Evolutionary conservation across 2,888 invertebrate genomes (phyloP).

Genomic region (Oasisia sp.): DNA sequence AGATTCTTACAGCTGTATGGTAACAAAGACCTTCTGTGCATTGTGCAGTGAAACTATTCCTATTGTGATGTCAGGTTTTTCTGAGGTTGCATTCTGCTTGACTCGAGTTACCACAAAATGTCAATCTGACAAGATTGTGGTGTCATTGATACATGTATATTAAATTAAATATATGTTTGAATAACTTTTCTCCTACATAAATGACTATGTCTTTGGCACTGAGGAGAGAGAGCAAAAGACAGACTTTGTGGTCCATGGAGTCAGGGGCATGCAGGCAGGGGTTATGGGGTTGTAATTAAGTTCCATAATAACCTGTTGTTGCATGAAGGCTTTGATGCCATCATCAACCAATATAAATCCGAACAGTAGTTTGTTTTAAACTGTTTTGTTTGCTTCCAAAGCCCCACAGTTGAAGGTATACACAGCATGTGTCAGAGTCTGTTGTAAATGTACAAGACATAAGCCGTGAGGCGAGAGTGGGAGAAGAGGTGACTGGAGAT

Average conservation of each 20-base stretch:
- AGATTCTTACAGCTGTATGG: constrained; percentile 13
- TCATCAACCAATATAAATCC: neutral
- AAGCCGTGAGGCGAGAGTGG: too few relatives aligned
- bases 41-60: constrained; percentile 3
- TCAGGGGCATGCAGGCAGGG: constrained; percentile 3
- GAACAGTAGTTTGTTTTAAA: constrained; percentile 18
- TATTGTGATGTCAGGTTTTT: neutral
- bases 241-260: neutral
- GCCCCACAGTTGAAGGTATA: too few relatives aligned
- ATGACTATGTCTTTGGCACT: neutral
- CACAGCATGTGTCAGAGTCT: too few relatives aligned
- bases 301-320: neutral
- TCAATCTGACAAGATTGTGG: neutral
- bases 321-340: neutral
- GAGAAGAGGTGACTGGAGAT: too few relatives aligned
- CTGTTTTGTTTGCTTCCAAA: neutral
- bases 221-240: neutral
- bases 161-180: neutral
- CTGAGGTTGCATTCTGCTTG: neutral
- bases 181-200: constrained; percentile 9
- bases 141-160: neutral
- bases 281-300: neutral
- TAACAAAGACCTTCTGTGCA: constrained; percentile 20
- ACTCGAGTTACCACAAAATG: neutral
- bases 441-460: too few relatives aligned